Evolutionary conservation across 2,797 vertebrate species (phyloP), one percentile per base, ranked within the genome.

Genomic region (Podarcis siculus): DNA sequence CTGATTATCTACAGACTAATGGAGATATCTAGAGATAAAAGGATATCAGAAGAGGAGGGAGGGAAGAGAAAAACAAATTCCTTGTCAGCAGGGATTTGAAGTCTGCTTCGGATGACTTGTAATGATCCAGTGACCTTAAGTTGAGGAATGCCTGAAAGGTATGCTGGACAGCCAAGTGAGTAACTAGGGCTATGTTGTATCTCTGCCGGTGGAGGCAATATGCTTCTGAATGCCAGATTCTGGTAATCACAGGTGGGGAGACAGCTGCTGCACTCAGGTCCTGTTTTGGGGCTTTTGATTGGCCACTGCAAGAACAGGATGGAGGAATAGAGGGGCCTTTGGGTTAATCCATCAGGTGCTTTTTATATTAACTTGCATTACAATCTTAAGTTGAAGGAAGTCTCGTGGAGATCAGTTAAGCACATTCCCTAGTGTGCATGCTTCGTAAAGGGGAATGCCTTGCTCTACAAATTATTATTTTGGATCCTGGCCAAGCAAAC

Each of bases 1-100:
- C 77, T 89, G 64, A 89, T 89, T 85, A 85, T 85, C 69, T 75
- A 35, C 77, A 80, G 67, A 85, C 82, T 75, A 80, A 89, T 80
- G 25, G 77, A 89, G 82, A 75, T 85, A 66, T 64, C 69, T 42
- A 66, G 69, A 85, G 87, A 85, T 88, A 75, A 85, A 89, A 89
- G 32, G 75, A 55, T 32, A 45, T 55, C 64, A 66, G 66, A 8
- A 73, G 73, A 61, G 23, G 32, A 19, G 30, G 55, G 25, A 23
- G 45, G 39, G 9, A 61, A 19, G 8, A 39, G 75, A 61, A n/a
- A 71, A 75, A 75, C 67, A 79, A 64, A 80, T 85, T 72, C 71
- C 32, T 80, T 75, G 37, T 73, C 67, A 37, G 77, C 23, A 35
- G 25, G 76, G 67, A 80, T 49, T 80, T 79, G 55, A 89, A 80